A percentile compares a stretch with the other conserved stretches of the same genome.
phyloP scores from a whole-genome alignment of 1,140 invertebrate genomes.

The Belonocnema kinseyi region DNA sequence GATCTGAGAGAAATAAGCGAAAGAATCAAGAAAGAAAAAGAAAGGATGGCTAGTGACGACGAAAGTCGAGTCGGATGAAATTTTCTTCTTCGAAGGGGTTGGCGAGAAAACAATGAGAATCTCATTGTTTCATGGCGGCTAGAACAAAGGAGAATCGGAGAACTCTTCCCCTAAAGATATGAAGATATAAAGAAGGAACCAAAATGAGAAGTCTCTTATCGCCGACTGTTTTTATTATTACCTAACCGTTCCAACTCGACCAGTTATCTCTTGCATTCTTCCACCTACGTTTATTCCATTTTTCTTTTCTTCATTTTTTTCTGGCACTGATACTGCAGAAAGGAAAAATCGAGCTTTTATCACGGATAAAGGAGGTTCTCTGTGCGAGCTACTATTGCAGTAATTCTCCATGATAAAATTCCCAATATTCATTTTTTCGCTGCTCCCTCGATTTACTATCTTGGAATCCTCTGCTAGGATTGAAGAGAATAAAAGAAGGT shows the following conservation, averaged over 20 bases:
- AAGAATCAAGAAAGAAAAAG: not conserved
- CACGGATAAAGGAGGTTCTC: slow-evolving; percentile 10
- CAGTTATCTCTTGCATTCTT: slow-evolving; percentile 6
- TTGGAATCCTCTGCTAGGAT: not conserved
- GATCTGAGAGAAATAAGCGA: not conserved
- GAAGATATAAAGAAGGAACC: slow-evolving; percentile 12
- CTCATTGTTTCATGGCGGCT: slow-evolving; percentile 49
- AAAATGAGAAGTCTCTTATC: slow-evolving; percentile 32
- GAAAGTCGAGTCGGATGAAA: slow-evolving; percentile 29
- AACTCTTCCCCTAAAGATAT: slow-evolving; percentile 18
- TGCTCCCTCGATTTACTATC: not conserved
- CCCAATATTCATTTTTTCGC: slow-evolving; percentile 33
- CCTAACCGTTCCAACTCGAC: slow-evolving; percentile 6
- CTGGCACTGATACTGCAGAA: not conserved
- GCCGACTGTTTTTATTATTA: slow-evolving; percentile 40
- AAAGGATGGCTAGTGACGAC: not conserved
- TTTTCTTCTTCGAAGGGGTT: slow-evolving; percentile 33
- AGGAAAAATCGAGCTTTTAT: slow-evolving; percentile 10
- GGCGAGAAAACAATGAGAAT: slow-evolving; percentile 43
- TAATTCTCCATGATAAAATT: slow-evolving; percentile 35
- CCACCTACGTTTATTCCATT: not conserved
- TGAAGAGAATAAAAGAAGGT: not conserved
- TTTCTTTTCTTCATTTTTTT: not conserved
- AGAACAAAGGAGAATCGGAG: slow-evolving; percentile 45
- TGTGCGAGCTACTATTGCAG: not conserved